phyloP scores from a whole-genome alignment of 2,113 vertebrate species.

The Tauraco erythrolophus region DNA sequence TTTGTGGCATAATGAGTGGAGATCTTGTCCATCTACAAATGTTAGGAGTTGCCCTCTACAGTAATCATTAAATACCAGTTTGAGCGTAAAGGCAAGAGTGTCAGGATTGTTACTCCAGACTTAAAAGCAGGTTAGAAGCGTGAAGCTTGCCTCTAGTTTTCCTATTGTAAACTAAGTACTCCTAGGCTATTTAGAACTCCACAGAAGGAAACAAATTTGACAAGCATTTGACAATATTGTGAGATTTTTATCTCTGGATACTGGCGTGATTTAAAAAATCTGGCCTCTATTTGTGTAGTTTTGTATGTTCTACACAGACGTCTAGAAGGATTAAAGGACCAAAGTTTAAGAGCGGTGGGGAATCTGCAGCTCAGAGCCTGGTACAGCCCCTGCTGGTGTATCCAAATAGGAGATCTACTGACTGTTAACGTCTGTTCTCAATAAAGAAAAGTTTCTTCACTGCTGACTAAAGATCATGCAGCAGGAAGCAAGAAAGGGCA shows the following conservation, averaged over 20 bases:
- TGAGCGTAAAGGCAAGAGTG: neutral
- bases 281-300: neutral
- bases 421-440: neutral
- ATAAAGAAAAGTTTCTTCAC: neutral
- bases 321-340: neutral
- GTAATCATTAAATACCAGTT: neutral
- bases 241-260: neutral
- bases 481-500: neutral
- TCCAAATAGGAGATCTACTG: neutral
- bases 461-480: neutral
- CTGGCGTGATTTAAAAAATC: neutral
- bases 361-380: neutral
- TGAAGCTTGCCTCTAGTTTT: neutral
- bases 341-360: neutral
- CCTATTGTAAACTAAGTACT: neutral
- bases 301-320: accelerated
- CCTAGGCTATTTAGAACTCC: neutral
- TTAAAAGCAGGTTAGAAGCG: neutral
- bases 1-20: neutral
- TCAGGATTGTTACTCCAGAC: neutral
- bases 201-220: neutral
- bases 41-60: neutral
- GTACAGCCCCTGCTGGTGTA: neutral
- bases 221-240: neutral
- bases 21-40: neutral